phyloP scores from a whole-genome alignment of 2,113 vertebrate genomes.

The Sterrhoptilus dennistouni region DNA sequence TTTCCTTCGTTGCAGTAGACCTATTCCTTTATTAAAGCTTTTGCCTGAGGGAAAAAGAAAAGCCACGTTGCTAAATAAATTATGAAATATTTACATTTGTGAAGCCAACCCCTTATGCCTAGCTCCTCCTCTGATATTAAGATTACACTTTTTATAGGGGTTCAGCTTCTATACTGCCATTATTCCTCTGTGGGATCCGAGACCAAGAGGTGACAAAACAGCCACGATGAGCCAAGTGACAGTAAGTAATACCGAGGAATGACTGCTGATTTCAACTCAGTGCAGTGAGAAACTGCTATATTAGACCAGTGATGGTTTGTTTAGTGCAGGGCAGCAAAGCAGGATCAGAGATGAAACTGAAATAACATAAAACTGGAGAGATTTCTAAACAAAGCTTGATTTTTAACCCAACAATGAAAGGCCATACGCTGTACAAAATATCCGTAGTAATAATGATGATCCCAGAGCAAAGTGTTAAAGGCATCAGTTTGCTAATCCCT shows the following conservation, averaged over 20 bases:
- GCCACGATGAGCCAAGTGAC: conserved; percentile 52
- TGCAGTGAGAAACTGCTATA: neutral
- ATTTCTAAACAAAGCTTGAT: neutral
- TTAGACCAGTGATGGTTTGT: neutral
- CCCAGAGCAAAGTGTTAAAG: neutral
- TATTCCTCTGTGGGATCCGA: conserved; percentile 20
- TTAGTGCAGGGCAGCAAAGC: neutral
- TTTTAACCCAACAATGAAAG: conserved; percentile 4
- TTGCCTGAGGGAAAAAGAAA: conserved; percentile 58
- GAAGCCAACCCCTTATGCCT: conserved; percentile 54
- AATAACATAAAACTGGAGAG: neutral
- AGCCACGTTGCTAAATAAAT: conserved; percentile 48
- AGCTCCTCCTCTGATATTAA: conserved; percentile 69
- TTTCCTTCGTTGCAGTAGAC: conserved; percentile 56
- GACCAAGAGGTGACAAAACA: conserved; percentile 7
- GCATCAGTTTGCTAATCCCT: neutral
- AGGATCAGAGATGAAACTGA: neutral
- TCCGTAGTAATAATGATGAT: neutral
- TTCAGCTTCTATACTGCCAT: conserved; percentile 4
- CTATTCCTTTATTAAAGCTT: conserved; percentile 68
- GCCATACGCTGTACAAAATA: neutral
- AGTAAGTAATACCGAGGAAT: conserved; percentile 61
- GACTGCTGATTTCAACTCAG: neutral
- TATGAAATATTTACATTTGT: conserved; percentile 60
- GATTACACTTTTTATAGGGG: conserved; percentile 59